Conservation (phyloP, 2,888 invertebrate genomes). For the Epicampocera succincta region DNA sequence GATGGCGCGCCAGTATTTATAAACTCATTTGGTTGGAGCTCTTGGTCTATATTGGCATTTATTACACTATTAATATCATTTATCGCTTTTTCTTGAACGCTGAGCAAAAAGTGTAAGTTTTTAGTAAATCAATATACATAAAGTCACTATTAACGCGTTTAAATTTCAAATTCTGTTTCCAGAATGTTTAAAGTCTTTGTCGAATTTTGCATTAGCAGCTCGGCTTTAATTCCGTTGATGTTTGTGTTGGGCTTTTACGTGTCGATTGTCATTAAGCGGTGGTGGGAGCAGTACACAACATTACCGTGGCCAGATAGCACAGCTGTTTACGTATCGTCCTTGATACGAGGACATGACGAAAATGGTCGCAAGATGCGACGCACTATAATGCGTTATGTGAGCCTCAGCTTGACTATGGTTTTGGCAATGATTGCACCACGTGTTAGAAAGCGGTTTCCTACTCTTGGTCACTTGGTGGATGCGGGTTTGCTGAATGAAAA, state of each 20-base stretch:
- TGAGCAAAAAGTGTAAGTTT: slow-evolving; percentile 68
- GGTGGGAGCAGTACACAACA: slow-evolving; percentile 92
- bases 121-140: background rate
- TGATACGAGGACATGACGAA: slow-evolving; percentile 91
- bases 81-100: slow-evolving; percentile 72
- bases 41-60: slow-evolving; percentile 87
- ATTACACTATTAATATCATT: slow-evolving; percentile 83
- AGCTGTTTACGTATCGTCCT: slow-evolving; percentile 90
- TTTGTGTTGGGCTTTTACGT: slow-evolving; percentile 97
- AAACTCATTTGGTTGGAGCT: slow-evolving; percentile 95
- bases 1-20: slow-evolving; percentile 97
- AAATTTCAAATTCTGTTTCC: slow-evolving; percentile 69
- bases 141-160: background rate
- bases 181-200: slow-evolving; percentile 91
- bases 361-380: slow-evolving; percentile 90
- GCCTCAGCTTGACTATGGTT: slow-evolving; percentile 91
- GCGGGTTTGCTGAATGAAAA: slow-evolving; percentile 90
- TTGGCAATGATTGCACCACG: slow-evolving; percentile 92
- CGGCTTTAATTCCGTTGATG: slow-evolving; percentile 92
- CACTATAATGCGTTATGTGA: slow-evolving; percentile 90
- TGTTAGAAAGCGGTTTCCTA: slow-evolving; percentile 94
- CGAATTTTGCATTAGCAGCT: slow-evolving; percentile 90
- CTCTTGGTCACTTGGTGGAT: slow-evolving; percentile 90
- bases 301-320: slow-evolving; percentile 93
- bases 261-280: slow-evolving; percentile 92